Conservation (phyloP, 2,888 invertebrate species). For the Trimorus sp. region DNA sequence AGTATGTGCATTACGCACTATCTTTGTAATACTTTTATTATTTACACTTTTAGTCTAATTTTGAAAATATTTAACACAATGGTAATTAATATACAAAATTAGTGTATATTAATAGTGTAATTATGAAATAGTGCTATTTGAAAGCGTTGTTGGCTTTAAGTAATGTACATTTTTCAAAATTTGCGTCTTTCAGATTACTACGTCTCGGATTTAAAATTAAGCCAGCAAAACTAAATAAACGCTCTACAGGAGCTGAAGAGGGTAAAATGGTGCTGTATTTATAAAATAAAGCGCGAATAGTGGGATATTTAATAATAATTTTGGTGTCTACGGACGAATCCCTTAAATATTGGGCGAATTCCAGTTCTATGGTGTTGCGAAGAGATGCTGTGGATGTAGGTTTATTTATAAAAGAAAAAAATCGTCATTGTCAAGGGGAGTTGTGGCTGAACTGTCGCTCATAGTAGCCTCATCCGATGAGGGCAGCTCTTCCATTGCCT, state of each 20-base stretch:
- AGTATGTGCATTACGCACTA: too few relatives aligned
- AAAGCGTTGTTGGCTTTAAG: slow-evolving; percentile 6
- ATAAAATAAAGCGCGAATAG: neutral
- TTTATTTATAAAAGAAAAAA: too few relatives aligned
- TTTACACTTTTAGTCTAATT: slow-evolving; percentile 6
- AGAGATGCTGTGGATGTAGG: too few relatives aligned
- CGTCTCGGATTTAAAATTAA: slow-evolving; percentile 10
- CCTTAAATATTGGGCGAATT: slow-evolving; percentile 12
- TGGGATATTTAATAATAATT: slow-evolving; percentile 7
- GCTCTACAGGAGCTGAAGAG: slow-evolving; percentile 17
- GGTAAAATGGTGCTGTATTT: slow-evolving; percentile 1
- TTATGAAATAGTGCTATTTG: too few relatives aligned
- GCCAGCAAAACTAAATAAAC: slow-evolving; percentile 5
- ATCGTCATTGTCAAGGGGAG: neutral
- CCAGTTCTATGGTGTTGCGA: neutral
- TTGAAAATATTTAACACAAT: neutral
- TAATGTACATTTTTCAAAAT: slow-evolving; percentile 13
- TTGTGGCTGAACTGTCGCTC: neutral
- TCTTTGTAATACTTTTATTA: too few relatives aligned
- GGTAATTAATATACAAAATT: too few relatives aligned
- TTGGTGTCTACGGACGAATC: neutral
- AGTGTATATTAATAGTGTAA: too few relatives aligned
- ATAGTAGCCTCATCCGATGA: neutral
- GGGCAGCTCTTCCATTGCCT: slow-evolving; percentile 1
- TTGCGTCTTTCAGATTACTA: neutral